Base-by-base conservation (phyloP, 2,797 vertebrate genomes). In the Lindbergichthys nudifrons region DNA sequence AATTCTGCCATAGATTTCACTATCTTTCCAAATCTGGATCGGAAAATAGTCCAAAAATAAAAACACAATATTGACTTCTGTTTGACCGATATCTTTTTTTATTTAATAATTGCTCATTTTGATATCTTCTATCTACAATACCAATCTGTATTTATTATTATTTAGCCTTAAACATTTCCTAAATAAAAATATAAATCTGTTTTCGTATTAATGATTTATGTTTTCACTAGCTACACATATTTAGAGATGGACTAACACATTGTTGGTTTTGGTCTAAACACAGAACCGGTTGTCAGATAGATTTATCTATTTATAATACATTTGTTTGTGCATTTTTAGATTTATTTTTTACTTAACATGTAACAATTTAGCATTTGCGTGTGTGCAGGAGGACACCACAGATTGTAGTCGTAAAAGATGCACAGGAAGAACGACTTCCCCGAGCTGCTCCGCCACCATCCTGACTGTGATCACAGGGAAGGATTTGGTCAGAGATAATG, bases 401-500 rank as follows among this genome's bases (percentile, higher is more conserved):
- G 26, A 59, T 13, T 41, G 50, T 7, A 59, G 53, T 30, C 68
- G 61, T 58, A 39, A 75, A 52, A 46, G 65, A 79, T 62, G 65
- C 82, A 81, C 16, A 45, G 73, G 73, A 77, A 83, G 50, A 75
- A 54, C 8, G 26, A 84, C 76, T 73, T 86, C 75, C 59, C 26
- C 69, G 73, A 84, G 59, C 73, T 67, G 65, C 62, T 83, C 50
- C 5, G 3, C 58, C 21, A 73, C 80, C 73, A 60, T 85, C 77
- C 67, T 12, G 32, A 53, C 72, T 75, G 79, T 90, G 87, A 92
- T 90, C 79, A 91, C 82, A 92, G 84, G 84, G 83, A 85, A 21
- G 73, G 86, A 86, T 88, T 70, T 82, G 86, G 85, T 84, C 84
- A 62, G 69, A 86, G 79, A 86, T 90, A 92, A 93, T 87, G 78